These are phyloP conservation scores for Coptodon rendalli DNA, from an alignment of 2,113 vertebrate genomes.

Conservation along the genomic window DNA sequence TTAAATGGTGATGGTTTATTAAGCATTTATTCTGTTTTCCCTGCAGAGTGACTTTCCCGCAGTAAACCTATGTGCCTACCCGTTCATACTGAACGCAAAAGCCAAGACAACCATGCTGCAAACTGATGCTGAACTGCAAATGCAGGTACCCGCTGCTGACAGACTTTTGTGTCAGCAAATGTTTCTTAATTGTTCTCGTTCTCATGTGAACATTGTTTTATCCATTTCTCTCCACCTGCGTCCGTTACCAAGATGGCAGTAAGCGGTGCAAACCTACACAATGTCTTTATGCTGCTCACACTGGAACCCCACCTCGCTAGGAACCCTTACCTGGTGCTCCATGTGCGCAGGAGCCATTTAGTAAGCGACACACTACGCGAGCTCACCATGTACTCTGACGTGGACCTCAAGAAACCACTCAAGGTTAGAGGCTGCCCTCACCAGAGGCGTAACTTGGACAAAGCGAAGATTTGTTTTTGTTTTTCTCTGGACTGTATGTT, in stretches of 20 bases:
- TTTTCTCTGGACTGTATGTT: not conserved
- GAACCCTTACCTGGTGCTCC: slow-evolving; percentile 92
- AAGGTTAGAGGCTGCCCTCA: slow-evolving; percentile 65
- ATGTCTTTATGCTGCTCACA: slow-evolving; percentile 95
- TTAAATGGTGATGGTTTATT: not conserved
- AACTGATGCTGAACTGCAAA: slow-evolving; percentile 95
- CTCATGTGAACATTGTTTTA: not conserved
- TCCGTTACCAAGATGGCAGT: slow-evolving; percentile 82
- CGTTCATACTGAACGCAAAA: slow-evolving; percentile 94
- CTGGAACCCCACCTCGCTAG: slow-evolving; percentile 91
- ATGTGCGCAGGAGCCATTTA: slow-evolving; percentile 87
- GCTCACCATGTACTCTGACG: slow-evolving; percentile 92
- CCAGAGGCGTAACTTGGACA: not conserved
- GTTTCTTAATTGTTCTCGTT: not conserved
- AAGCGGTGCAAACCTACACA: slow-evolving; percentile 93
- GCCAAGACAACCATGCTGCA: slow-evolving; percentile 98
- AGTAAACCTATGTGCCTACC: slow-evolving; percentile 93
- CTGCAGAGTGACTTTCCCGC: slow-evolving; percentile 75
- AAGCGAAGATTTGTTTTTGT: not conserved
- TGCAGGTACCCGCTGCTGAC: slow-evolving; percentile 81
- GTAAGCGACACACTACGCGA: slow-evolving; percentile 92
- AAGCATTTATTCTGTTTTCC: not conserved
- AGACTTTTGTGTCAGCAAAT: not conserved
- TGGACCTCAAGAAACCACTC: slow-evolving; percentile 94
- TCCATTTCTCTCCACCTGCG: not conserved